Percentiles rank a stretch among this genome's conserved stretches.
Conservation (phyloP, 2,888 invertebrate species). For the Horisme vitalbata region DNA sequence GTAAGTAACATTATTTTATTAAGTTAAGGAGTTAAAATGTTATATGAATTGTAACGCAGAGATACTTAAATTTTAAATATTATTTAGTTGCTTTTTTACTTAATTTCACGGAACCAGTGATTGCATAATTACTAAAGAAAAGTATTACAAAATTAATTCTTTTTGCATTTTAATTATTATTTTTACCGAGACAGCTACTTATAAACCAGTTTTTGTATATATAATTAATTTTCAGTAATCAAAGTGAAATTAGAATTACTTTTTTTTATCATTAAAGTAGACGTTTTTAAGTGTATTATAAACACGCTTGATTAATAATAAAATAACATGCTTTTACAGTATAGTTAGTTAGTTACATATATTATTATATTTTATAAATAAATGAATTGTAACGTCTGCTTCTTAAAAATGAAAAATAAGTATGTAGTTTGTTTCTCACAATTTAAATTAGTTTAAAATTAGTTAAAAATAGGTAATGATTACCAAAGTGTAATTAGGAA, state of each 20-base stretch:
- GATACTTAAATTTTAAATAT: conserved; percentile 47
- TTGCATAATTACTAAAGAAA: neutral
- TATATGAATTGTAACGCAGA: conserved; percentile 36
- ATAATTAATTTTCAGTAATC: conserved; percentile 37
- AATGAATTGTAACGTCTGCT: conserved; percentile 26
- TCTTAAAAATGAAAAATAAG: conserved; percentile 18
- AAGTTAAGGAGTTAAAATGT: conserved; percentile 31
- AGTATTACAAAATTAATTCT: no score
- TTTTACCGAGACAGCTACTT: conserved; percentile 16
- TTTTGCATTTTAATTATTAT: conserved; percentile 6
- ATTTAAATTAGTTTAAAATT: conserved; percentile 61
- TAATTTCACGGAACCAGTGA: conserved; percentile 8
- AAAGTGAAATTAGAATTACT: conserved; percentile 39
- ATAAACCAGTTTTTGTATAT: conserved; percentile 39
- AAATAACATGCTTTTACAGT: conserved; percentile 7
- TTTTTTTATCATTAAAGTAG: conserved; percentile 25
- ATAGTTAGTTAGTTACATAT: conserved; percentile 12
- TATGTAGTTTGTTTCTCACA: conserved; percentile 48
- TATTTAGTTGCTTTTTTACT: no score
- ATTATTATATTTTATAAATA: conserved; percentile 13
- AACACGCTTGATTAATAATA: conserved; percentile 13
- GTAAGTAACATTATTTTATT: conserved; percentile 43
- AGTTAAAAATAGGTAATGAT: conserved; percentile 78
- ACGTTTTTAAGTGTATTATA: conserved; percentile 23
- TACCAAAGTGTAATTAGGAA: conserved; percentile 81